Evolutionary conservation across 2,113 vertebrate species (phyloP), one percentile per base, ranked within the genome.

Genomic region (Oreochromis niloticus): DNA sequence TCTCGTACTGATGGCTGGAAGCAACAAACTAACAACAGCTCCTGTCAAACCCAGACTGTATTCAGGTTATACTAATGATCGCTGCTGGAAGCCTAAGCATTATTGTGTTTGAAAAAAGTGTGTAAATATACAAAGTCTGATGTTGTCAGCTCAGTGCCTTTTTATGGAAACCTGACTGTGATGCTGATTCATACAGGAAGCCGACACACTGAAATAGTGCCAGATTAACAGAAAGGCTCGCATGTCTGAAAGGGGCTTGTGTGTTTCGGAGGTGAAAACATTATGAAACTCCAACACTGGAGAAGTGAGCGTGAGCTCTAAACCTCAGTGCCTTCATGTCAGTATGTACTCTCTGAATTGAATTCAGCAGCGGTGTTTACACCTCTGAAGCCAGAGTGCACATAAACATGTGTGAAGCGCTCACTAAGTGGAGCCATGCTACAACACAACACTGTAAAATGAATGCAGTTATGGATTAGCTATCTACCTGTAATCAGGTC

Each of bases 301-400:
- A 66, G 17, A 36, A 66, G 6, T 66, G 39, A 73, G 41, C 17
- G 41, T 2, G 32, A 39, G 19, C 32, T n/a, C 19, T 39, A 13
- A 66, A 68, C 61, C 61, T 68, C 61, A 3, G 34, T 1, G 6
- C 59, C 34, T 22, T 39, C 19, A 11, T 39, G 61, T 66, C 61
- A 39, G 61, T 7, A 0, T 12, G 39, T 6, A 6, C n/a, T 71
- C 34, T 68, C n/a, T 24, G 36, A 71, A 50, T 4, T 50, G 48
- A 50, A 0, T 43, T 24, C 34, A 24, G 66, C 22, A 6, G 39
- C 2, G 22, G 22, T 16, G 22, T 46, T 46, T 0, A 27, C 2
- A 14, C 22, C 68, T 73, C 13, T 46, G 68, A 17, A 73, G 24
- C 24, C 68, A 75, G 0, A 75, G 0, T 19, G 43, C 43, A 19